These are phyloP conservation scores for Schizotus pectinicornis DNA, from an alignment of 2,888 invertebrate species.

Conservation along the genomic window DNA sequence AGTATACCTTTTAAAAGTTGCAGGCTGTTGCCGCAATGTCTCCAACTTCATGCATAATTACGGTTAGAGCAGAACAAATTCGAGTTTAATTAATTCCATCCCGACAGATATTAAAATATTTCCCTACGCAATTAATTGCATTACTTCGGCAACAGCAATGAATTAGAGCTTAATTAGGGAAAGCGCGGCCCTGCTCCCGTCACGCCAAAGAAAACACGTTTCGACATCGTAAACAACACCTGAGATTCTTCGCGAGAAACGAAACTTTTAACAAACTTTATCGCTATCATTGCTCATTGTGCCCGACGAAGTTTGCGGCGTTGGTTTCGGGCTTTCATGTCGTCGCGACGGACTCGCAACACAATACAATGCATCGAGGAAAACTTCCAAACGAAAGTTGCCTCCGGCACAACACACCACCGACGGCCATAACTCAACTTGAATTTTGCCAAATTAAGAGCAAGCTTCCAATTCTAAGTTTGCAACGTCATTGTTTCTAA, in stretches of 20 bases:
- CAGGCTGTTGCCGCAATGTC: too few species aligned
- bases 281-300: constrained; percentile 17
- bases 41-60: too few species aligned
- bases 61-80: too few species aligned
- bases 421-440: too few species aligned
- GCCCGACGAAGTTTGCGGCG: constrained; percentile 1
- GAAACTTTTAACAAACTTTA: constrained; percentile 11
- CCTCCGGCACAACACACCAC: too few species aligned
- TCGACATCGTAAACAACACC: constrained; percentile 21
- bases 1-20: too few species aligned
- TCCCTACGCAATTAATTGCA: constrained; percentile 7
- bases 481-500: too few species aligned
- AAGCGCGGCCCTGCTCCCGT: background rate
- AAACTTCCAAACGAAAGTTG: too few species aligned
- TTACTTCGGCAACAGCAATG: constrained; percentile 6
- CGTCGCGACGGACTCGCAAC: background rate
- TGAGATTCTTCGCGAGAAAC: constrained; percentile 18
- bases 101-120: background rate
- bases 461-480: too few species aligned
- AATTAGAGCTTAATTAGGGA: constrained; percentile 11
- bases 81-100: too few species aligned
- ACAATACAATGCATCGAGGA: background rate
- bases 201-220: constrained; percentile 10
- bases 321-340: constrained; percentile 2
- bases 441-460: too few species aligned